Evolutionary conservation across 1,140 invertebrate genomes (phyloP).

Genomic region (Dendrolimus kikuchii): DNA sequence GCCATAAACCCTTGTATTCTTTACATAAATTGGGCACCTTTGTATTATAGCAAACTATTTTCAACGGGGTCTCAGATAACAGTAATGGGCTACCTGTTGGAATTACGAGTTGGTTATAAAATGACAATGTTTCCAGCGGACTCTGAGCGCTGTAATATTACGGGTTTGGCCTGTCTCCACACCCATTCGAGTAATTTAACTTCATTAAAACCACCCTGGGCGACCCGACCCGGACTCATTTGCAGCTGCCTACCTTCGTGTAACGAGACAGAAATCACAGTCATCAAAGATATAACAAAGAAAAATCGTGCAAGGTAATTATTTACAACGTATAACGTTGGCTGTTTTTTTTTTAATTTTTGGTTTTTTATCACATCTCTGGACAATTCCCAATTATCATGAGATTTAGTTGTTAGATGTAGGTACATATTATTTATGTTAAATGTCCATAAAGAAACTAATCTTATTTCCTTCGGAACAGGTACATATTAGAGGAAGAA

Average conservation of each 20-base stretch:
- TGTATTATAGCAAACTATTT: no score
- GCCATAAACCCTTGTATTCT: no score
- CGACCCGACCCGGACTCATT: constrained; percentile 58
- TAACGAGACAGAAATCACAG: constrained; percentile 74
- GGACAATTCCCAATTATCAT: no score
- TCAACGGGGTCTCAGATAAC: no score
- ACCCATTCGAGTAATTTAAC: constrained; percentile 73
- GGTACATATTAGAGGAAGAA: no score
- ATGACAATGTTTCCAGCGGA: constrained; percentile 23
- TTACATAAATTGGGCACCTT: no score
- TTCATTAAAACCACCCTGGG: constrained; percentile 68
- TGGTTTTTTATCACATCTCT: no score
- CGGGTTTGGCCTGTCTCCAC: constrained; percentile 73
- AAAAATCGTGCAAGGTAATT: constrained; percentile 15
- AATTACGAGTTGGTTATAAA: no score
- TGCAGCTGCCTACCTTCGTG: constrained; percentile 76
- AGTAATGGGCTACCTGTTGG: no score
- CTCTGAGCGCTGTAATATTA: constrained; percentile 70
- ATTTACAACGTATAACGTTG: no score
- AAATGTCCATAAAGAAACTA: constrained; percentile 6
- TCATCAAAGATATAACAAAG: constrained; percentile 67
- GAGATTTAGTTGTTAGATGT: no score
- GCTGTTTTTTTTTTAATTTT: no score
- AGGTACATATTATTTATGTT: neutral
- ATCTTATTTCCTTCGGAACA: constrained; percentile 7